Base-by-base conservation (phyloP, 2,113 vertebrate genomes). In the Microtus oregoni region DNA sequence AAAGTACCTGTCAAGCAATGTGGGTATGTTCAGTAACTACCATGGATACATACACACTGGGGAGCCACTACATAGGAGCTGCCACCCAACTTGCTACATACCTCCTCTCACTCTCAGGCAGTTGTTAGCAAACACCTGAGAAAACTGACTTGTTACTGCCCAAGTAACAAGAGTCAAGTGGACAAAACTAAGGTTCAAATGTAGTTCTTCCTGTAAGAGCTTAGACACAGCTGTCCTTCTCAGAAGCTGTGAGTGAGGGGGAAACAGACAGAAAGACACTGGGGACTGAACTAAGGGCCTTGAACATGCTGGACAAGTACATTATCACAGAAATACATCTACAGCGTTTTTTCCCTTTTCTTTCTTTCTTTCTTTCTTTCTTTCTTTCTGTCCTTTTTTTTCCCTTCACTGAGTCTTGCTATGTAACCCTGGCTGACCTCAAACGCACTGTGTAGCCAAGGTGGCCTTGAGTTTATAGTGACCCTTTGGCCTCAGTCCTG, bases 71-170 rank as follows among this genome's bases (percentile, higher is more conserved):
- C 58, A 5, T 11, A 44, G 55, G n/a, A 38, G 70, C 4, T 44
- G 70, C 86, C 47, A n/a, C 82, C 35, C 9, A 28, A 68, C 90
- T 91, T 41, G 28, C 47, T 32, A 85, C 15, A 77, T 41, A 52
- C 92, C 41, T 85, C 90, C 41, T 87, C 28, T 41, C 44, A 81
- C 52, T 32, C 63, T 68, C 19, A 24, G 41, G 47, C 41, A 88
- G 63, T 50, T 91, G 47, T 86, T 50, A 3, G 24, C 38, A 7
- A 52, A 72, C 44, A 86, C 12, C 78, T 63, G 30, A 79, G 17
- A 52, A 94, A 92, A 92, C 30, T 30, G 73, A 52, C 55, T 86
- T 94, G 32, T 65, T 95, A 89, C 58, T 88, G 70, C 35, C 73
- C 67, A 86, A 87, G 35, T 61, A 89, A 89, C 63, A 24, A 90